Base-by-base conservation (phyloP, 2,797 vertebrate genomes). In the Heteromormyrus szaboi region DNA sequence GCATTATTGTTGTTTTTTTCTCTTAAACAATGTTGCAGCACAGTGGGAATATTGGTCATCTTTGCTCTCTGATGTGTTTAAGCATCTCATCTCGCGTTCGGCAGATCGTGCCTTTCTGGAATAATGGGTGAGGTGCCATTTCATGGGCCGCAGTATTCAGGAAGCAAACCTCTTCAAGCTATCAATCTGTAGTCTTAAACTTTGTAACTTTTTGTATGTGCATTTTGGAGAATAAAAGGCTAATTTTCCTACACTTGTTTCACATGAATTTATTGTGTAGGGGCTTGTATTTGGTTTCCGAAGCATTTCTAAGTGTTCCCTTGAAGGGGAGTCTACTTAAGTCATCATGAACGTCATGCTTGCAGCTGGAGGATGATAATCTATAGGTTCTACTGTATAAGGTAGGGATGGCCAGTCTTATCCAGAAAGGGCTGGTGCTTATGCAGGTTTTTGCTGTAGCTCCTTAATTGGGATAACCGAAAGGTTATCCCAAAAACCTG, bases 151-250 rank as follows among this genome's bases (percentile, higher is more conserved):
- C 96, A 96, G 96, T 96, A 96, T 96, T 95, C 92, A 95, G 96
- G 95, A 62, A 53, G 95, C 95, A 96, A 95, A 95, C 92, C 95
- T 95, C 94, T 94, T 79, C 93, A 94, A 94, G 92, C 44, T 76
- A 85, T 87, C 14, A 14, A 79, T 90, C 88, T 90, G 81, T 90
- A 88, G 83, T 62, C 83, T 89, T 89, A 88, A 81, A 59, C 19
- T 85, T 95, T 22, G 79, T 22, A 84, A 92, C 95, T 87, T 95
- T 95, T 96, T 95, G 92, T 96, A 96, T 94, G 91, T 94, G 90
- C 93, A 94, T 96, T 96, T 96, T 93, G 95, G 94, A 95, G 93
- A 95, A 96, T 96, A 96, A 96, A 96, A 94, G 90, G 92, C 91
- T 88, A 51, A 51, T 94, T 95, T 95, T 95, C 94, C 90, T 92